Evolutionary conservation across 2,888 invertebrate species (phyloP).

Genomic region (Trissolcus brochymenae): DNA sequence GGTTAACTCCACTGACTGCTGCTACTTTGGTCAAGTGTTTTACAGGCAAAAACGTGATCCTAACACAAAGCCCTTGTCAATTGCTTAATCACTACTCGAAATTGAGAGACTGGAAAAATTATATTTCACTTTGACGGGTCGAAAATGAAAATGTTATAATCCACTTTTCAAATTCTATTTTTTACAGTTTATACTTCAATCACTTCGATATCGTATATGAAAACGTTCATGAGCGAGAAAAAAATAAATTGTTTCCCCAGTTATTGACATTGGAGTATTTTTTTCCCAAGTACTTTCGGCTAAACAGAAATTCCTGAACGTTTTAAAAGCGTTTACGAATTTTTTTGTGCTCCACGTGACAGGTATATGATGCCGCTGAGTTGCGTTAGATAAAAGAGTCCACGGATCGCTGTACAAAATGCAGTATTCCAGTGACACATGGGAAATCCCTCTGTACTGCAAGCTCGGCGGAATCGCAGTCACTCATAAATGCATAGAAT

Average conservation of each 20-base stretch:
- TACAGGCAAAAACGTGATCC: conserved; percentile 41
- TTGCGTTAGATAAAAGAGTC: conserved; percentile 52
- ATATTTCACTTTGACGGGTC: conserved; percentile 32
- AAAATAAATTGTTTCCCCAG: background rate
- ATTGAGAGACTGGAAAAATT: conserved; percentile 63
- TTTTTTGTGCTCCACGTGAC: conserved; percentile 14
- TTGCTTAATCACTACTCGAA: conserved; percentile 66
- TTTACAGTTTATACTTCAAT: too few species aligned
- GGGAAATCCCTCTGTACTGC: conserved; percentile 55
- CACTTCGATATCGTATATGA: too few species aligned
- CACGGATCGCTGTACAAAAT: conserved; percentile 56
- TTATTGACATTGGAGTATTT: background rate
- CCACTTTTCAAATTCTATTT: too few species aligned
- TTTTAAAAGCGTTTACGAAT: conserved; percentile 2
- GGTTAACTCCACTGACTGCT: conserved; percentile 47
- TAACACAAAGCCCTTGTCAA: conserved; percentile 59
- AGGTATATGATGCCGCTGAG: conserved; percentile 25
- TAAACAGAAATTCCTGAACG: too few species aligned
- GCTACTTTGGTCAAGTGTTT: conserved; percentile 38
- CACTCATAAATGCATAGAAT: conserved; percentile 58
- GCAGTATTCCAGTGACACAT: conserved; percentile 53
- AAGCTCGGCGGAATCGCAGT: conserved; percentile 46
- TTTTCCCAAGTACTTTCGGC: background rate
- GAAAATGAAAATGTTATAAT: too few species aligned
- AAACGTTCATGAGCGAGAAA: background rate